Conservation (phyloP, 2,888 invertebrate genomes). For the Sycophila texana region DNA sequence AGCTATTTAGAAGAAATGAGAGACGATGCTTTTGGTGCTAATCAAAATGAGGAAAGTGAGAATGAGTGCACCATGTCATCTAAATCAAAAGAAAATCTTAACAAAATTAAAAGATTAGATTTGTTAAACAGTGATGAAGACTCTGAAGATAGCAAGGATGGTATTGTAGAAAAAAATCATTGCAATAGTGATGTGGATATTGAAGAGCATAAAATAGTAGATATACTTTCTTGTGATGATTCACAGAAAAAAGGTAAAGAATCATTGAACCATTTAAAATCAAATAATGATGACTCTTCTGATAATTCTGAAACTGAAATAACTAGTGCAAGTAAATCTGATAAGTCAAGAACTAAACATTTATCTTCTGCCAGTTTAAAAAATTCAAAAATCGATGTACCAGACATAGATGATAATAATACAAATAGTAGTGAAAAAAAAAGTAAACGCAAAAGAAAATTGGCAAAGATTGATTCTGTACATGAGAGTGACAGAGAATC, state of each 20-base stretch:
- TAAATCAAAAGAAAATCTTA: neutral
- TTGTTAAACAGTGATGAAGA: neutral
- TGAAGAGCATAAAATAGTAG: conserved; percentile 34
- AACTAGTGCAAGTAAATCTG: no score
- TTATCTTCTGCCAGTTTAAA: neutral
- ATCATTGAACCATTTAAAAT: no score
- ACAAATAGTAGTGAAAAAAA: neutral
- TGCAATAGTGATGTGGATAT: conserved; percentile 27
- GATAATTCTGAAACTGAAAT: no score
- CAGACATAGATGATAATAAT: conserved; percentile 6
- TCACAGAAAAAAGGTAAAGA: no score
- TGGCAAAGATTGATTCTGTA: neutral
- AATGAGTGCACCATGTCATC: conserved; percentile 5
- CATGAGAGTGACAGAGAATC: neutral
- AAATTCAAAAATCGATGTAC: neutral
- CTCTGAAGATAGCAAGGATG: conserved; percentile 8
- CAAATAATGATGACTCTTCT: no score
- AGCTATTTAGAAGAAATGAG: neutral
- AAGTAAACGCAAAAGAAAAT: neutral
- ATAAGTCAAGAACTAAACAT: no score
- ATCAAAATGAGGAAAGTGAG: neutral
- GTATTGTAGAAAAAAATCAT: conserved; percentile 3
- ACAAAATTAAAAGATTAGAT: conserved; percentile 1
- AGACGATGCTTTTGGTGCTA: neutral
- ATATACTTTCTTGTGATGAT: no score